A percentile compares a stretch with the other conserved stretches of the same genome.
These are phyloP conservation scores for Atrina japonica DNA, from an alignment of 2,888 invertebrate genomes.

Conservation along the genomic window DNA sequence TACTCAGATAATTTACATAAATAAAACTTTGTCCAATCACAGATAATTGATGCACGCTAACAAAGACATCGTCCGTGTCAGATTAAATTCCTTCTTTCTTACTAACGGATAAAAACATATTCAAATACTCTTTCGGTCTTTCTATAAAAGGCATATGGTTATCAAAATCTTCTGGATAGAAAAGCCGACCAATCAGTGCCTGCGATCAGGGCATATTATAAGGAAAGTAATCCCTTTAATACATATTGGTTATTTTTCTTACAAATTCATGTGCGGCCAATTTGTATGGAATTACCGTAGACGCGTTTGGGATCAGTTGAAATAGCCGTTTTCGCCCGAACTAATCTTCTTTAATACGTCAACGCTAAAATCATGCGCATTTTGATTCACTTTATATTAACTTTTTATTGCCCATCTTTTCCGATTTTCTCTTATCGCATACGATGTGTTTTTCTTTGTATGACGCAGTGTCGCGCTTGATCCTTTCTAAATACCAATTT, in stretches of 20 bases:
- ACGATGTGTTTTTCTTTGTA: slow-evolving; percentile 31
- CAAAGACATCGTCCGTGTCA: background rate
- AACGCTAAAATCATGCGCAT: slow-evolving; percentile 60
- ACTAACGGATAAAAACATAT: background rate
- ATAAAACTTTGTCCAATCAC: background rate
- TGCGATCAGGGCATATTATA: slow-evolving; percentile 17
- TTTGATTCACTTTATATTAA: slow-evolving; percentile 70
- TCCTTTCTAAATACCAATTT: slow-evolving; percentile 38
- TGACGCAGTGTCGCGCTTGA: slow-evolving; percentile 24
- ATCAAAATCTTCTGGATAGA: slow-evolving; percentile 24
- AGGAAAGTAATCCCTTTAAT: slow-evolving; percentile 33
- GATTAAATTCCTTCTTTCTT: background rate
- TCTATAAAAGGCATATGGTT: slow-evolving; percentile 33
- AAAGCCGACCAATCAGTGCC: slow-evolving; percentile 29
- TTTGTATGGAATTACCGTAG: slow-evolving; percentile 62
- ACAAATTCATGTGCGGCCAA: slow-evolving; percentile 60
- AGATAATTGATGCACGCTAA: background rate
- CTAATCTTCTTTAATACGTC: slow-evolving; percentile 56
- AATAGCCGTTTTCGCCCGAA: slow-evolving; percentile 36
- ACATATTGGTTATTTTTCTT: slow-evolving; percentile 38
- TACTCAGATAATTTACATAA: too few species aligned
- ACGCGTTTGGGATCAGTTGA: slow-evolving; percentile 40
- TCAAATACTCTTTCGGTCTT: background rate
- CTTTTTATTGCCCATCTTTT: slow-evolving; percentile 56
- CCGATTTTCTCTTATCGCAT: slow-evolving; percentile 28